Evolutionary conservation across 2,113 vertebrate species (phyloP).

Genomic region (Psilopsiagon aymara): DNA sequence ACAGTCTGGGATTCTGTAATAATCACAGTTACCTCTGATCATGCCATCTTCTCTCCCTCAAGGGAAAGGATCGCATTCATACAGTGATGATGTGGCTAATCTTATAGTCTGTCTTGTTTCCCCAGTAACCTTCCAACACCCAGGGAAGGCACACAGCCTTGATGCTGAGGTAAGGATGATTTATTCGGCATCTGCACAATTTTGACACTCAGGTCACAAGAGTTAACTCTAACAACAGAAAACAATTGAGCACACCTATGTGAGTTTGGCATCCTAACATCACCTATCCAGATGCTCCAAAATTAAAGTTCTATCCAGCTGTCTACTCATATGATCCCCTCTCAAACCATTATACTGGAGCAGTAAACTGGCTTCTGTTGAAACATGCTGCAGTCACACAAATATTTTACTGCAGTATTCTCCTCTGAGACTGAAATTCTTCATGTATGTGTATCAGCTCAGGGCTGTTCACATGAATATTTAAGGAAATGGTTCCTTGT

Average conservation of each 20-base stretch:
- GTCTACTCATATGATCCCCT: neutral
- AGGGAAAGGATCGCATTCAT: neutral
- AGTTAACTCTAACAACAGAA: neutral
- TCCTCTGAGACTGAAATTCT: neutral
- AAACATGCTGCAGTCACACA: neutral
- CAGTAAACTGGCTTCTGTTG: neutral
- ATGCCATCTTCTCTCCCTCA: neutral
- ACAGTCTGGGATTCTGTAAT: neutral
- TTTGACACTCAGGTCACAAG: neutral
- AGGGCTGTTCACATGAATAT: neutral
- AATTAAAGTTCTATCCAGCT: neutral
- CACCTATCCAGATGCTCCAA: neutral
- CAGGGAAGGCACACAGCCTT: neutral
- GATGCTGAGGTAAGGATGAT: neutral
- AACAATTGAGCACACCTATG: neutral
- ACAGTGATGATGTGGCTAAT: neutral
- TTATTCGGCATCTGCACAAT: neutral
- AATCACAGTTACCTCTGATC: neutral
- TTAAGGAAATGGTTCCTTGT: neutral
- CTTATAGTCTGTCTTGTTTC: neutral
- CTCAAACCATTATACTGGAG: neutral
- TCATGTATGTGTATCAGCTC: neutral
- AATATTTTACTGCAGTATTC: neutral
- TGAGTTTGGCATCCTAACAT: neutral
- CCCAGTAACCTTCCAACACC: neutral